Conservation (phyloP, 2,888 invertebrate genomes). For the Nowickia ferox region DNA sequence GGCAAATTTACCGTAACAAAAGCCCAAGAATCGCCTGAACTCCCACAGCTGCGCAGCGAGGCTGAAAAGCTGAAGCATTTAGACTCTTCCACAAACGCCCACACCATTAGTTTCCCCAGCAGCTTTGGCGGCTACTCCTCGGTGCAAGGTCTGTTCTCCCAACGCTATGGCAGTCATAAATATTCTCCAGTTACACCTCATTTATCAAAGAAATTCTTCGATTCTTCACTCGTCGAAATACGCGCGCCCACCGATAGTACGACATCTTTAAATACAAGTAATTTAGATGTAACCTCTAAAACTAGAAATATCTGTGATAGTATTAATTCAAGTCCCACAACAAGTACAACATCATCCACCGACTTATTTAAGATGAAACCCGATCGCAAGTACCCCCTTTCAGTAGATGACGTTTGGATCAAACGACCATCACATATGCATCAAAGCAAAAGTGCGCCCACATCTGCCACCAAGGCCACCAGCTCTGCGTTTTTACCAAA, state of each 20-base stretch:
- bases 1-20: constrained; percentile 85
- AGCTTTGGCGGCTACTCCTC: constrained; percentile 85
- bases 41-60: constrained; percentile 77
- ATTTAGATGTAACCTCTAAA: constrained; percentile 59
- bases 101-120: constrained; percentile 88
- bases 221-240: constrained; percentile 91
- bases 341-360: background rate
- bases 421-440: constrained; percentile 72
- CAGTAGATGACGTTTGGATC: constrained; percentile 82
- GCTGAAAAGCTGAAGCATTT: constrained; percentile 79
- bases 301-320: constrained; percentile 78
- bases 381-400: constrained; percentile 73
- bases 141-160: constrained; percentile 85
- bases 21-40: constrained; percentile 80
- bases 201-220: constrained; percentile 91
- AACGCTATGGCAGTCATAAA: constrained; percentile 80
- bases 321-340: constrained; percentile 44
- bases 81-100: constrained; percentile 83
- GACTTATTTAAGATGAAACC: constrained; percentile 1
- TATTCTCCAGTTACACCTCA: constrained; percentile 84
- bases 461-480: background rate
- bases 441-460: constrained; percentile 8
- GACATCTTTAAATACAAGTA: constrained; percentile 77
- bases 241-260: constrained; percentile 84
- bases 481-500: constrained; percentile 53